These are phyloP conservation scores for Cosmia pyralina DNA, from an alignment of 2,888 invertebrate species.

Conservation along the genomic window DNA sequence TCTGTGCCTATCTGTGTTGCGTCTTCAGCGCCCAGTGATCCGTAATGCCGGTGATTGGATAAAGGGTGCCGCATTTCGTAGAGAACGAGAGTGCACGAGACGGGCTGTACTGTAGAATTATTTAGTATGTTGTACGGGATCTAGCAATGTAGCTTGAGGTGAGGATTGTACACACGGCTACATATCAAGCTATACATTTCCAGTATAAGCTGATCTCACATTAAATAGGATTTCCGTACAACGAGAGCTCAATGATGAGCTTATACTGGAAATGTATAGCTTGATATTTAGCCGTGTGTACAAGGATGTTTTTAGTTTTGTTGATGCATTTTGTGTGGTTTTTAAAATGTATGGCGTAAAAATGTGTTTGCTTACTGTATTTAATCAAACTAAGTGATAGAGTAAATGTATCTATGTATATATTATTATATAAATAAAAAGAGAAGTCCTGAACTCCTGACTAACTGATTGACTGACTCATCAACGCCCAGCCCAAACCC, in stretches of 20 bases:
- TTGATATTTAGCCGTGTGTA: neutral
- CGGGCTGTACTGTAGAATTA: conserved; percentile 70
- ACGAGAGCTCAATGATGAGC: no score
- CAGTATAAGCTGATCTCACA: no score
- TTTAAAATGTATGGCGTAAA: neutral
- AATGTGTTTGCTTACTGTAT: neutral
- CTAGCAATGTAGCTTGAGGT: conserved; percentile 53
- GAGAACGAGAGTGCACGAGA: conserved; percentile 67
- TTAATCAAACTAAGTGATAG: neutral
- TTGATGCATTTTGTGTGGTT: conserved; percentile 15
- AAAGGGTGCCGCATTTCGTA: conserved; percentile 78
- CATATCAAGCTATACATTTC: no score
- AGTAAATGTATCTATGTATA: no score
- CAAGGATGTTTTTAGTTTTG: conserved; percentile 49
- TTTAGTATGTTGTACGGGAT: conserved; percentile 67
- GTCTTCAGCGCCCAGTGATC: conserved; percentile 75
- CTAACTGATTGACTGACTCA: no score
- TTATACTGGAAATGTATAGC: no score
- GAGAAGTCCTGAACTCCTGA: no score
- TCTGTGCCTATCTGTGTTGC: conserved; percentile 1
- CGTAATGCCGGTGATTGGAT: conserved; percentile 83
- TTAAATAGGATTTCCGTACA: no score
- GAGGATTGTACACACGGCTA: neutral
- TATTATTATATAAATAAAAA: no score
- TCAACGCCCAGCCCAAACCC: no score